Conservation (phyloP, 2,888 invertebrate species). For the Hypena proboscidalis region DNA sequence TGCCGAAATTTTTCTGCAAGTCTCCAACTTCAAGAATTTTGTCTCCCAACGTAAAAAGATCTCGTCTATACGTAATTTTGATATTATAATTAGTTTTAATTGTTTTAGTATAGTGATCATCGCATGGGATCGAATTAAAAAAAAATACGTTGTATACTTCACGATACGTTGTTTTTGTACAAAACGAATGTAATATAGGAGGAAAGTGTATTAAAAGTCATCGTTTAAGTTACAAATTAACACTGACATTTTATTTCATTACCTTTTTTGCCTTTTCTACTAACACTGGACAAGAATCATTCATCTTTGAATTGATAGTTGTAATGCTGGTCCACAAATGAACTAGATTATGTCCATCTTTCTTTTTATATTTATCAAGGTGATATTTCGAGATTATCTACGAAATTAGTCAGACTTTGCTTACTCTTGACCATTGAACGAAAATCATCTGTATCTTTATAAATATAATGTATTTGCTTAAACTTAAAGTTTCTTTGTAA, state of each 20-base stretch:
- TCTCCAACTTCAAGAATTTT: conserved; percentile 6
- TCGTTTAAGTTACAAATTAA: conserved; percentile 80
- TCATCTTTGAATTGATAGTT: too few relatives aligned
- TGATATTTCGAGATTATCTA: too few relatives aligned
- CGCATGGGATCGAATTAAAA: conserved; percentile 66
- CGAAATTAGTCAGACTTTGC: too few relatives aligned
- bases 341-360: too few relatives aligned
- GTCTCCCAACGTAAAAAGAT: conserved; percentile 65
- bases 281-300: too few relatives aligned
- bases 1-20: background rate
- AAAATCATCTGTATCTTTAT: too few relatives aligned
- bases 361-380: too few relatives aligned
- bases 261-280: conserved; percentile 20
- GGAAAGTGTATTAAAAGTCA: conserved; percentile 82
- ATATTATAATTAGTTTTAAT: conserved; percentile 64
- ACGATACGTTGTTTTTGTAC: conserved; percentile 78
- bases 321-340: too few relatives aligned
- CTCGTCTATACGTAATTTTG: conserved; percentile 80
- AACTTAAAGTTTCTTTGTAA: too few relatives aligned
- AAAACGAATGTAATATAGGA: conserved; percentile 80
- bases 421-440: too few relatives aligned
- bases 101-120: conserved; percentile 49
- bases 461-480: too few relatives aligned
- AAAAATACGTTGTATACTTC: conserved; percentile 68
- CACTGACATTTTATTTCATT: conserved; percentile 64